Percentiles rank a stretch among this genome's conserved stretches.
Conservation (phyloP, 2,888 invertebrate species). For the Cerceris rybyensis region DNA sequence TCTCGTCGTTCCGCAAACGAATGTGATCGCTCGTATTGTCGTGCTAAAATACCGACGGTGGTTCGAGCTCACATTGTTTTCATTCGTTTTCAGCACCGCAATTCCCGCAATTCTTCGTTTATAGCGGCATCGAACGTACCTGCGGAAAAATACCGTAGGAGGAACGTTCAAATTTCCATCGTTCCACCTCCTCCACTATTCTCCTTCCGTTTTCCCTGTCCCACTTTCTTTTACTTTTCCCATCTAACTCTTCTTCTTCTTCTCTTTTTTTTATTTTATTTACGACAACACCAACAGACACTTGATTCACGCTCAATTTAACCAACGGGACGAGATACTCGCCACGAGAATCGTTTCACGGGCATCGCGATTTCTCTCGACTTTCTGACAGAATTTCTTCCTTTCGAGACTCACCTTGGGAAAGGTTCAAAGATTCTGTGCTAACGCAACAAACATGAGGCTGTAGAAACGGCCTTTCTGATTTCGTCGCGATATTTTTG, state of each 20-base stretch:
- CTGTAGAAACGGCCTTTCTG: not conserved
- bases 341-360: slow-evolving; percentile 29
- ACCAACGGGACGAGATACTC: slow-evolving; percentile 48
- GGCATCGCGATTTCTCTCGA: slow-evolving; percentile 30
- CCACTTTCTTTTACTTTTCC: not conserved
- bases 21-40: slow-evolving; percentile 47
- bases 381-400: not conserved
- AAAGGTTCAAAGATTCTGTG: not conserved
- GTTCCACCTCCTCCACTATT: not conserved
- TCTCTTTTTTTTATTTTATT: not conserved
- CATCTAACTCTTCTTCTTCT: not conserved
- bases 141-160: slow-evolving; percentile 13
- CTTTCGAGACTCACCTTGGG: not conserved
- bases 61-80: slow-evolving; percentile 34
- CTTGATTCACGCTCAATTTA: slow-evolving; percentile 56
- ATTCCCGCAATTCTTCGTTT: slow-evolving; percentile 30
- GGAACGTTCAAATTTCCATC: slow-evolving; percentile 11
- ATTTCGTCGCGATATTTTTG: slow-evolving; percentile 42
- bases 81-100: slow-evolving; percentile 31
- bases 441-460: not conserved
- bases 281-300: slow-evolving; percentile 1
- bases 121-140: slow-evolving; percentile 10
- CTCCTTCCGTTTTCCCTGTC: not conserved
- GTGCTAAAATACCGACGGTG: slow-evolving; percentile 44
- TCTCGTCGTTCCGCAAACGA: slow-evolving; percentile 46